Conservation (phyloP, 2,888 invertebrate genomes). For the Idaea biselata region DNA sequence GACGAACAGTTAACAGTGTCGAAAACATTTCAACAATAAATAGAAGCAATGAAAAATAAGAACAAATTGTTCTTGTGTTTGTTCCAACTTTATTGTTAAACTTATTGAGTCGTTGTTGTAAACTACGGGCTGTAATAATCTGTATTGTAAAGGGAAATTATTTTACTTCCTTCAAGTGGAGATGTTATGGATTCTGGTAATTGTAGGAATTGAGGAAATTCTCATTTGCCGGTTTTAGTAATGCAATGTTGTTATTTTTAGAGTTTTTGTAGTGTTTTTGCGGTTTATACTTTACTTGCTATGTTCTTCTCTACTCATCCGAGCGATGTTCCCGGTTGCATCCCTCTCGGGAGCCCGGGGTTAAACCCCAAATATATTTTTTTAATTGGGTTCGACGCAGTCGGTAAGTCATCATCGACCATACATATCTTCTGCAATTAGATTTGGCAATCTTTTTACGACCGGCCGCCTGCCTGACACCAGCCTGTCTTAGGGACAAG, state of each 20-base stretch:
- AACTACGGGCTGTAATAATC: constrained; percentile 51
- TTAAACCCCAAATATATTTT: too few relatives aligned
- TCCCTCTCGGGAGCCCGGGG: too few relatives aligned
- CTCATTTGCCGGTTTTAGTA: not conserved
- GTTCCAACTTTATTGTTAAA: constrained; percentile 54
- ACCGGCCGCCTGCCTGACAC: too few relatives aligned
- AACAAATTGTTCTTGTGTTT: constrained; percentile 44
- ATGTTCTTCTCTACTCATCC: too few relatives aligned
- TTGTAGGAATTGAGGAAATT: constrained; percentile 6
- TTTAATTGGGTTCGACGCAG: too few relatives aligned
- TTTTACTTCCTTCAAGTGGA: constrained; percentile 20
- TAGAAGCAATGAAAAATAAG: constrained; percentile 35
- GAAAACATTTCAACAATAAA: constrained; percentile 24
- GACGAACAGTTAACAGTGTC: constrained; percentile 10
- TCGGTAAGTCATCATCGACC: too few relatives aligned
- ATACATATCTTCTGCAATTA: too few relatives aligned
- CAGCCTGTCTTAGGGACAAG: too few relatives aligned
- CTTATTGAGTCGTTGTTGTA: constrained; percentile 73
- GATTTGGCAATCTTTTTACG: too few relatives aligned
- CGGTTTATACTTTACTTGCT: constrained; percentile 14
- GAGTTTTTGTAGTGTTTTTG: constrained; percentile 8
- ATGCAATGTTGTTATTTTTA: not conserved
- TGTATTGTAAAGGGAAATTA: constrained; percentile 26
- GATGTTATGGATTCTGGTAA: not conserved
- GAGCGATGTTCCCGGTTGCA: too few relatives aligned